These are phyloP conservation scores for Hexactinellida sp. DNA, from an alignment of 37 sponge, comb jelly and placozoan genomes.

Conservation along the genomic window DNA sequence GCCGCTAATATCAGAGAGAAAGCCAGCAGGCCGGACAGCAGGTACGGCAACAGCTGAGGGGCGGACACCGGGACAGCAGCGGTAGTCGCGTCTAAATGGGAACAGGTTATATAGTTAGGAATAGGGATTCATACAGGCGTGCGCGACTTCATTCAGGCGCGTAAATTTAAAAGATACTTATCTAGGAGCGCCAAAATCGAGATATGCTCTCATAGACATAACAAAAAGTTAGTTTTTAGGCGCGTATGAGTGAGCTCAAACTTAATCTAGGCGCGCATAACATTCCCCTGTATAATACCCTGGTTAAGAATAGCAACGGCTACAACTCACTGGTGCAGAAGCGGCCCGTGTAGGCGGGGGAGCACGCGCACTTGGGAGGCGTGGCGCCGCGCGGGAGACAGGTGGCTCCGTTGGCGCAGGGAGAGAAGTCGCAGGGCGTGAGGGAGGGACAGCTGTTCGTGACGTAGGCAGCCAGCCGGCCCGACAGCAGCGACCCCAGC, in stretches of 20 bases:
- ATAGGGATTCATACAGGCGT: no score
- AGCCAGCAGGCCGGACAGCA: background rate
- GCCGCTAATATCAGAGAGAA: background rate
- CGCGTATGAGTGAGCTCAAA: no score
- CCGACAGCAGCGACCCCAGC: background rate
- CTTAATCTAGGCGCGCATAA: no score
- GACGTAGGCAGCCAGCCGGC: background rate
- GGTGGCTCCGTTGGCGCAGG: background rate
- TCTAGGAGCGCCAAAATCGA: no score
- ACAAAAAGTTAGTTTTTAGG: no score
- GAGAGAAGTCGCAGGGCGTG: background rate
- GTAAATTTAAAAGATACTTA: no score
- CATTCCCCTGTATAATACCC: no score
- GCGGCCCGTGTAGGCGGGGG: background rate
- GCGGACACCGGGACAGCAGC: background rate
- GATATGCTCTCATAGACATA: no score
- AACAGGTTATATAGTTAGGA: no score
- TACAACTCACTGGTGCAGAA: background rate
- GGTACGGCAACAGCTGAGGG: background rate
- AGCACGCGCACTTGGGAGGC: background rate
- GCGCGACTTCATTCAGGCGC: no score
- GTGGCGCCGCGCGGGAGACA: background rate
- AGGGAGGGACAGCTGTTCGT: background rate
- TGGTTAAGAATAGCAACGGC: background rate
- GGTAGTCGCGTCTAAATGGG: background rate